Percentiles rank a stretch among this genome's conserved stretches.
These are phyloP conservation scores for Ciconia nigra DNA, from an alignment of 2,797 vertebrate species.

Conservation along the genomic window DNA sequence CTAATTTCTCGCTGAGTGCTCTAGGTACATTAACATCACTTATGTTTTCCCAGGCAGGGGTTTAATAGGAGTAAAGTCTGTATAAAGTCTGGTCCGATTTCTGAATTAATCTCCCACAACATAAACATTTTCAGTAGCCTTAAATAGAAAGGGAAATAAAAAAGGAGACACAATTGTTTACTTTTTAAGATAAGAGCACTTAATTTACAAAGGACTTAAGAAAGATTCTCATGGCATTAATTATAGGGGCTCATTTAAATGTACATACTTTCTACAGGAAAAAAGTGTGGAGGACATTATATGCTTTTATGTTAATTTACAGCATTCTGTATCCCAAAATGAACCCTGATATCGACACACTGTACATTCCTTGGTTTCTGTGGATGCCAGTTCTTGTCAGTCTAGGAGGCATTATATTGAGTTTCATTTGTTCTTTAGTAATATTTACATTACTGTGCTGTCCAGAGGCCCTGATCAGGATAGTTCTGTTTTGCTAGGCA, in stretches of 20 bases:
- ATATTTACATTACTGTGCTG: constrained; percentile 3
- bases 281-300: neutral
- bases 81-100: neutral
- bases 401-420: neutral
- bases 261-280: neutral
- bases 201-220: neutral
- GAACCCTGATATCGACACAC: neutral
- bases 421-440: constrained; percentile 37
- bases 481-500: neutral
- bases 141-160: neutral
- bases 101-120: neutral
- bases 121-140: neutral
- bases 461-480: neutral
- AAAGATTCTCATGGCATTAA: neutral
- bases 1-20: neutral
- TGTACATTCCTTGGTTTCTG: neutral
- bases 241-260: neutral
- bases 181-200: neutral
- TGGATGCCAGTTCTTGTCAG: neutral
- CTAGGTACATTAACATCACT: neutral
- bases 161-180: neutral
- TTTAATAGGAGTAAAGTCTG: neutral
- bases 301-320: neutral
- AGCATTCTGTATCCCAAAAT: neutral
- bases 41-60: neutral